Percentiles rank a stretch among this genome's conserved stretches.
Evolutionary conservation across 2,797 vertebrate species (phyloP).

Genomic region (Sorex maritimensis): DNA sequence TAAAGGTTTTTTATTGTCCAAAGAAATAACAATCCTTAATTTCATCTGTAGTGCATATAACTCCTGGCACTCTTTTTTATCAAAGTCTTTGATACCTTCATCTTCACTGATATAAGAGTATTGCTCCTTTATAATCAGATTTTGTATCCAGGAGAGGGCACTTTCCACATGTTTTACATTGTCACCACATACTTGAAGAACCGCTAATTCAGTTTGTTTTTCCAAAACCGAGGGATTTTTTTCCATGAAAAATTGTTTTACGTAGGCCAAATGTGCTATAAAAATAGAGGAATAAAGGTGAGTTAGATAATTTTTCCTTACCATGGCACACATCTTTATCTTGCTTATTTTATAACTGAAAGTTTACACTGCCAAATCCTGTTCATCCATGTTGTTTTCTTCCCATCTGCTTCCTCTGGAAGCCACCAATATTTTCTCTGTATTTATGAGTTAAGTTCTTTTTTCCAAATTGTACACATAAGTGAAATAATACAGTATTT

Average conservation of each 20-base stretch:
- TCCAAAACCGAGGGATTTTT: constrained; percentile 76
- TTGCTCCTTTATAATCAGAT: constrained; percentile 91
- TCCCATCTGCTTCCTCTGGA: background rate
- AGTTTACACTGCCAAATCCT: too few relatives aligned
- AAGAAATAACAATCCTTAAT: constrained; percentile 88
- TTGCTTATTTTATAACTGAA: too few relatives aligned
- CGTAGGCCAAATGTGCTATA: constrained; percentile 71
- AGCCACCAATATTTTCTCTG: background rate
- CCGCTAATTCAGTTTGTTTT: constrained; percentile 86
- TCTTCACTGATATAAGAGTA: constrained; percentile 83
- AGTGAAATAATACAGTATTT: background rate
- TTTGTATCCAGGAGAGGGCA: constrained; percentile 89
- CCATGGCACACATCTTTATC: too few relatives aligned
- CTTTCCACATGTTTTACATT: constrained; percentile 83
- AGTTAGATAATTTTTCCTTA: background rate
- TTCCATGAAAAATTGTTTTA: background rate
- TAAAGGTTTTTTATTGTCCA: constrained; percentile 73
- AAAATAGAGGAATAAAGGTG: background rate
- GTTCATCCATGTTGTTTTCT: background rate
- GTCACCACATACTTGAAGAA: constrained; percentile 94
- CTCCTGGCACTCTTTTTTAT: constrained; percentile 81
- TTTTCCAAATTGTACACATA: background rate
- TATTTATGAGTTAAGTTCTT: background rate
- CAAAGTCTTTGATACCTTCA: constrained; percentile 89
- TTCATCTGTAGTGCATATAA: constrained; percentile 91